A percentile compares a stretch with the other conserved stretches of the same genome.
Conservation (phyloP, 2,797 vertebrate species). For the Spheniscus humboldti region DNA sequence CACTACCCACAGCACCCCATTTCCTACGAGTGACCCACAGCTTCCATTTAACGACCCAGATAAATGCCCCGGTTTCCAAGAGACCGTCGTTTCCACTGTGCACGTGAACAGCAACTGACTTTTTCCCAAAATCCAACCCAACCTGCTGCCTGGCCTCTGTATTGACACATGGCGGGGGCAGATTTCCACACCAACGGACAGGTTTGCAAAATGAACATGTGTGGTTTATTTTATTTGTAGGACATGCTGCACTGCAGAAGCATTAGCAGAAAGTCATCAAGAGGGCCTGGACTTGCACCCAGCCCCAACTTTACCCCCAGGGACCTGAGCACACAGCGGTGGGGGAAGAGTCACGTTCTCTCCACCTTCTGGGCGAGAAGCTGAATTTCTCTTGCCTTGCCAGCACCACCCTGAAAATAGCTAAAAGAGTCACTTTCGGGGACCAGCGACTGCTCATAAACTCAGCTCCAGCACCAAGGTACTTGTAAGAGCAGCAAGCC, state of each 20-base stretch:
- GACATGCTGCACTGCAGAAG: neutral
- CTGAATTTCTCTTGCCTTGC: neutral
- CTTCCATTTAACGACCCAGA: neutral
- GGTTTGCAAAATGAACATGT: neutral
- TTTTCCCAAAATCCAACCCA: neutral
- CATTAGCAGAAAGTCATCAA: neutral
- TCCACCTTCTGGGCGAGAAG: neutral
- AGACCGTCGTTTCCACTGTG: rapidly evolving
- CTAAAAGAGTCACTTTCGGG: neutral
- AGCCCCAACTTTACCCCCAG: neutral
- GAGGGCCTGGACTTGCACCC: neutral
- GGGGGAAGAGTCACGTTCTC: neutral
- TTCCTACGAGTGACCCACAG: neutral
- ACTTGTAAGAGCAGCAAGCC: neutral
- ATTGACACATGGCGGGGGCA: too few species aligned
- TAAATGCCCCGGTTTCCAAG: neutral
- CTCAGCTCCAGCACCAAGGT: neutral
- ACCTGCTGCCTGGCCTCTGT: neutral
- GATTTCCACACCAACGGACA: neutral
- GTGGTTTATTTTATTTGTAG: neutral
- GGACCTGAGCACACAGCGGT: rapidly evolving
- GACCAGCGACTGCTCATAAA: neutral
- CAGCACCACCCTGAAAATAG: neutral
- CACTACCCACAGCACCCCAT: neutral
- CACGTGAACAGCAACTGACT: neutral